Evolutionary conservation across 2,113 vertebrate genomes (phyloP), one percentile per base, ranked within the genome.

Genomic region (Thinocorus orbignyianus): DNA sequence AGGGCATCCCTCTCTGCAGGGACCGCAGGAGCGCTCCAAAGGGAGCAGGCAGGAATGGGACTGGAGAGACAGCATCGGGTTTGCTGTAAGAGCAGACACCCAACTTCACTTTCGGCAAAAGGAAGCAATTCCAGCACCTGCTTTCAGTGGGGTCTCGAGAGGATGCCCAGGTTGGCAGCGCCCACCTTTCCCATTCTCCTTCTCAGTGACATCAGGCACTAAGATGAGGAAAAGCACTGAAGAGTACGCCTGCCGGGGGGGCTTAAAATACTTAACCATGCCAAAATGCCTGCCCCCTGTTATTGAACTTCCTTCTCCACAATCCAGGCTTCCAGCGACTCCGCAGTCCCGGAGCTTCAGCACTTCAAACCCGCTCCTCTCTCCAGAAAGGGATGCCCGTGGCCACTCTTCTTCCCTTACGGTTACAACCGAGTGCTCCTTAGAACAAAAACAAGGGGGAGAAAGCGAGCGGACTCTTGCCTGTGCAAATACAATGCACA

Each of bases 261-360:
- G 7, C 42, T 77, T 42, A n/a, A 82, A 55, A 57, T 10, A 2
- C 39, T 31, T 26, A 33, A 13, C 4, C 0, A 2, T 5, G 23
- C 25, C 46, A 19, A 71, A 55, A 24, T 0, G 0, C 41, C 55
- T 35, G 31, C 60, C 77, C 1, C 1, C 10, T 25, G 2, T 8
- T 23, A 30, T 10, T 18, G 61, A 76, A n/a, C 37, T 44, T 41
- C 17, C 5, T 49, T 58, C 74, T 37, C 62, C 26, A 18, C 5
- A 0, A 9, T 46, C 69, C 66, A 52, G 30, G 1, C 17, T 46
- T 52, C 57, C 25, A 13, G 80, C 0, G 1, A 10, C 31, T 54
- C 71, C 7, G 25, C 69, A 55, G 37, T 54, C 23, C 55, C 39
- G 1, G 0, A 2, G 2, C 58, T 33, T 8, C 42, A 9, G 26